A percentile compares a stretch with the other conserved stretches of the same genome.
Conservation (phyloP, 2,113 vertebrate genomes). For the Aepyceros melampus region DNA sequence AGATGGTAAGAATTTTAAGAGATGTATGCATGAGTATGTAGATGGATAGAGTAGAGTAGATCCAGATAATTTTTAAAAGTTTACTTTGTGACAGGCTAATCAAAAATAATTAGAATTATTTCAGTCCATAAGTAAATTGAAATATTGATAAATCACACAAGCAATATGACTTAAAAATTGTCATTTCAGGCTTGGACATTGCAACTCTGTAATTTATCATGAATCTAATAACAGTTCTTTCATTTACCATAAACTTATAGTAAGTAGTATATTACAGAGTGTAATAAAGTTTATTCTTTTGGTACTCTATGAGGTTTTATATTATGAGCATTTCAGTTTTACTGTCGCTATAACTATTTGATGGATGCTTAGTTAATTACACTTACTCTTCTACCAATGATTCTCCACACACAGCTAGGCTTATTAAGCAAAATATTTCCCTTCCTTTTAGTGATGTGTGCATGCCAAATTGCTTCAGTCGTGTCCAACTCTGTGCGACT, state of each 20-base stretch:
- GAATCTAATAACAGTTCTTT: not conserved
- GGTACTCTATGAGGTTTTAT: not conserved
- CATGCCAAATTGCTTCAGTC: not conserved
- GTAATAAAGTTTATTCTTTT: not conserved
- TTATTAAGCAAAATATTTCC: not conserved
- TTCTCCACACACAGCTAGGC: not conserved
- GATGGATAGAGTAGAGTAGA: not conserved
- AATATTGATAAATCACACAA: not conserved
- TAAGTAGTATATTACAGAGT: not conserved
- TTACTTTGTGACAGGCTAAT: not conserved
- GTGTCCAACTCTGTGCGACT: not conserved
- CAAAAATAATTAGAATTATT: not conserved
- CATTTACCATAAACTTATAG: not conserved
- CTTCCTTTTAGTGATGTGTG: not conserved
- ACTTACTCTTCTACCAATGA: not conserved
- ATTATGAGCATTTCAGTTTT: not conserved
- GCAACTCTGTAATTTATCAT: not conserved
- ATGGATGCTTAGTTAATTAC: not conserved
- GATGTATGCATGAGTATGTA: not conserved
- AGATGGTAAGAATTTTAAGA: not conserved
- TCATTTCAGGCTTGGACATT: not conserved
- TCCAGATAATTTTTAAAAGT: not conserved
- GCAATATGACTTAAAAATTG: not conserved
- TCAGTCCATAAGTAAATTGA: not conserved
- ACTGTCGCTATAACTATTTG: not conserved